Evolutionary conservation across 2,797 vertebrate species (phyloP).

Genomic region (Mus spretus): DNA sequence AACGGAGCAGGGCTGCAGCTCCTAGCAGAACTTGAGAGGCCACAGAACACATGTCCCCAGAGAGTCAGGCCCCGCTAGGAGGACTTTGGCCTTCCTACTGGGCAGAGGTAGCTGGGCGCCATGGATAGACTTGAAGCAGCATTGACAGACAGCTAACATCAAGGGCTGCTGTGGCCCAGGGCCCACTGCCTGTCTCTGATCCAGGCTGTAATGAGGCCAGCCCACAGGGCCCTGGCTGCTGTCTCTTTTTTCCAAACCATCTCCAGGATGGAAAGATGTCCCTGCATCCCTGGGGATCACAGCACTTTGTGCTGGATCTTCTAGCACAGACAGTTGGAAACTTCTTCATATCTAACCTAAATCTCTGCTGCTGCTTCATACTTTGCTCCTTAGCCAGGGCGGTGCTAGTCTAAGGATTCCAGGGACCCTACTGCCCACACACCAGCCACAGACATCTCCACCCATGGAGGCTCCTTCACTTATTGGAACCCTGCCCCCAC

Average conservation of each 20-base stretch:
- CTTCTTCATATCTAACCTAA: slow-evolving; percentile 72
- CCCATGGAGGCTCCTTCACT: fast-evolving
- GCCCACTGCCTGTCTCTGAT: fast-evolving
- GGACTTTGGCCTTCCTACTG: neutral
- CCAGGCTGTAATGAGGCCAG: neutral
- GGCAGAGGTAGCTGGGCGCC: neutral
- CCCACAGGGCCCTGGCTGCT: neutral
- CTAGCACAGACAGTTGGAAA: neutral
- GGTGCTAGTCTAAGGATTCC: neutral
- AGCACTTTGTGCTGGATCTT: neutral
- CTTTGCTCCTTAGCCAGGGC: neutral
- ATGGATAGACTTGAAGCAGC: neutral
- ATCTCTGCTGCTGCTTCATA: slow-evolving; percentile 70
- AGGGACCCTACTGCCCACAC: neutral
- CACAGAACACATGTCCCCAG: neutral
- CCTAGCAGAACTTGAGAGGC: neutral
- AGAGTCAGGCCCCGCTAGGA: neutral
- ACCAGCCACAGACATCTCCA: too few relatives aligned
- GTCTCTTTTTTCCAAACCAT: slow-evolving; percentile 47
- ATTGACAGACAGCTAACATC: neutral
- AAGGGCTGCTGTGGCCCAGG: neutral
- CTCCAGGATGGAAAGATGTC: slow-evolving; percentile 47
- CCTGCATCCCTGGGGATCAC: neutral
- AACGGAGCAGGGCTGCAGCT: neutral
- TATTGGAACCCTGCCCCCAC: neutral